Evolutionary conservation across 2,888 invertebrate species (phyloP).

Genomic region (Steinernema carpocapsae): DNA sequence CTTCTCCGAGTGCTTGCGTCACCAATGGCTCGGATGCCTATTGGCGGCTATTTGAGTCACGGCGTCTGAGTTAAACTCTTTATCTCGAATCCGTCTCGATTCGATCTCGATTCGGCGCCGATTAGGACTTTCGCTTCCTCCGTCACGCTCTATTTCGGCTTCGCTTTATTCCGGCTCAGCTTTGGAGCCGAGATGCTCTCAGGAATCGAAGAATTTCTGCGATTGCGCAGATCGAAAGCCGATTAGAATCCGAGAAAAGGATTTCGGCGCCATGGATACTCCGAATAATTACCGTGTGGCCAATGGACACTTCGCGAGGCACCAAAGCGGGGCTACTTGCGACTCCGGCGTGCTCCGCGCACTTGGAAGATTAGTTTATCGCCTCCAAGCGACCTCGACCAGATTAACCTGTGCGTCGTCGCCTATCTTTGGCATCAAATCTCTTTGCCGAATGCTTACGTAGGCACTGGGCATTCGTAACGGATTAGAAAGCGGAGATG

Average conservation of each 20-base stretch:
- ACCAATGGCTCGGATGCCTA: too few relatives aligned
- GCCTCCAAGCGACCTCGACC: conserved; percentile 23
- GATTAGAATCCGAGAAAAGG: conserved; percentile 27
- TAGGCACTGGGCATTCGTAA: conserved; percentile 24
- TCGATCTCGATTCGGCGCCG: neutral
- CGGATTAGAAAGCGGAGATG: conserved; percentile 9
- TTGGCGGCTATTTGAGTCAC: neutral
- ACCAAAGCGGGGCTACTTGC: neutral
- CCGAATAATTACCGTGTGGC: conserved; percentile 7
- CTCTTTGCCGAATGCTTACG: conserved; percentile 21
- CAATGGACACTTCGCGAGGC: conserved; percentile 4
- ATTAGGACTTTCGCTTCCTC: neutral
- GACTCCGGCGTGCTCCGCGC: neutral
- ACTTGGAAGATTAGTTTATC: conserved; percentile 8
- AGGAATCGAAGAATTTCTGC: conserved; percentile 3
- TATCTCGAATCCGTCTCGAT: neutral
- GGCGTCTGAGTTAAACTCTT: conserved; percentile 2
- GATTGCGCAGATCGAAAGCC: conserved; percentile 7
- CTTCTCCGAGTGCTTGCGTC: too few relatives aligned
- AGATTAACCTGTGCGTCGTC: conserved; percentile 15
- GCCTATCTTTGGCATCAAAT: conserved; percentile 20
- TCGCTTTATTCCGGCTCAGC: neutral
- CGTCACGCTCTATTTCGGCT: conserved; percentile 3
- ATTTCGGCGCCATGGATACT: conserved; percentile 10
- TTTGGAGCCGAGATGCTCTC: too few relatives aligned